phyloP scores from a whole-genome alignment of 2,888 invertebrate genomes.

The Seira ritae region DNA sequence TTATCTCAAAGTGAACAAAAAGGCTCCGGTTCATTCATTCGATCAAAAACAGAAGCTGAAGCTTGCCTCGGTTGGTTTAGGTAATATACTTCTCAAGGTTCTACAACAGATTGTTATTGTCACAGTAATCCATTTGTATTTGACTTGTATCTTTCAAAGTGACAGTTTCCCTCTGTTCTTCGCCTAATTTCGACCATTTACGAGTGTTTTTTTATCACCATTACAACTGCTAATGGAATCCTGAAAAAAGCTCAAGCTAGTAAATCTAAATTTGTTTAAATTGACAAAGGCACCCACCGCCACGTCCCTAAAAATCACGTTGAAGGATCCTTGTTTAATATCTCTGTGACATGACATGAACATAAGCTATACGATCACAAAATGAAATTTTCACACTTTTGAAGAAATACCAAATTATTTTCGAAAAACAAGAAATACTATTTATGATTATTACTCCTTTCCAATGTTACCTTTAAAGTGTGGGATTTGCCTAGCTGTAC shows the following conservation, averaged over 20 bases:
- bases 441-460: conserved; percentile 10
- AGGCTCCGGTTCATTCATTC: conserved; percentile 29
- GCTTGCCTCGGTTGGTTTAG: not conserved
- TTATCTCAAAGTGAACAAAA: conserved; percentile 23
- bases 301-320: not conserved
- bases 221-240: not conserved
- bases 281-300: conserved; percentile 28
- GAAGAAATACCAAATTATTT: conserved; percentile 7
- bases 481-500: not conserved
- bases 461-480: not conserved
- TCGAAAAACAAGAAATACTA: not conserved
- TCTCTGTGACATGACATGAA: no score
- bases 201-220: not conserved
- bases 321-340: no score
- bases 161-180: conserved; percentile 5
- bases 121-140: not conserved
- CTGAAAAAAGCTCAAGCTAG: not conserved
- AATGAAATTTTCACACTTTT: no score
- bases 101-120: not conserved
- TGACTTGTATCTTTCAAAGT: not conserved
- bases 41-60: not conserved
- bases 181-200: not conserved
- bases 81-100: not conserved
- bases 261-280: conserved; percentile 15
- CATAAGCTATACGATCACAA: no score